A percentile compares a stretch with the other conserved stretches of the same genome.
Conservation (phyloP, 2,888 invertebrate genomes). For the Scaptomyza tumidula region DNA sequence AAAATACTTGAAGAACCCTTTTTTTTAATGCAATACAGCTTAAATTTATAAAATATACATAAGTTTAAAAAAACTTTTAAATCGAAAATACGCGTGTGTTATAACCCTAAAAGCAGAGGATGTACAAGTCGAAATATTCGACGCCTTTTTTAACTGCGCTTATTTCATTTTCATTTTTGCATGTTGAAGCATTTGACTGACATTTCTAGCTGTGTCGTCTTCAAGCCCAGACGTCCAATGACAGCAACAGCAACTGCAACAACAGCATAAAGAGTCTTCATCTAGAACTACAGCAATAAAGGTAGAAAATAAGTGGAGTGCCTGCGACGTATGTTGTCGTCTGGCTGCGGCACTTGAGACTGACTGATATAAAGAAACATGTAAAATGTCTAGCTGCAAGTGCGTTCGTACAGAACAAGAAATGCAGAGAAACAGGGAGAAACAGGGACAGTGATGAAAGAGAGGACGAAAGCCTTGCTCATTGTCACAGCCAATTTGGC, state of each 20-base stretch:
- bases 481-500: constrained; percentile 75
- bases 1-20: neutral
- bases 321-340: constrained; percentile 50
- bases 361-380: constrained; percentile 71
- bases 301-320: constrained; percentile 29
- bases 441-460: too few relatives aligned
- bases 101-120: neutral
- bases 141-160: neutral
- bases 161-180: constrained; percentile 18
- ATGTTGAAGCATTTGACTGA: constrained; percentile 41
- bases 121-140: neutral
- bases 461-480: constrained; percentile 22
- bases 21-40: too few relatives aligned
- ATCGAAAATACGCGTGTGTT: too few relatives aligned
- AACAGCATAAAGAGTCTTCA: constrained; percentile 2
- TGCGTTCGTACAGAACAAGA: constrained; percentile 35
- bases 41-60: too few relatives aligned
- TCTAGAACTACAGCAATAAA: constrained; percentile 13
- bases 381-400: constrained; percentile 69
- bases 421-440: neutral
- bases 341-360: constrained; percentile 74
- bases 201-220: constrained; percentile 27
- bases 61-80: too few relatives aligned
- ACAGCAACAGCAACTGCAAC: constrained; percentile 12
- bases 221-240: constrained; percentile 19